Percentiles rank a stretch among this genome's conserved stretches.
phyloP scores from a whole-genome alignment of 2,113 vertebrate genomes.

The Leptosomus discolor region DNA sequence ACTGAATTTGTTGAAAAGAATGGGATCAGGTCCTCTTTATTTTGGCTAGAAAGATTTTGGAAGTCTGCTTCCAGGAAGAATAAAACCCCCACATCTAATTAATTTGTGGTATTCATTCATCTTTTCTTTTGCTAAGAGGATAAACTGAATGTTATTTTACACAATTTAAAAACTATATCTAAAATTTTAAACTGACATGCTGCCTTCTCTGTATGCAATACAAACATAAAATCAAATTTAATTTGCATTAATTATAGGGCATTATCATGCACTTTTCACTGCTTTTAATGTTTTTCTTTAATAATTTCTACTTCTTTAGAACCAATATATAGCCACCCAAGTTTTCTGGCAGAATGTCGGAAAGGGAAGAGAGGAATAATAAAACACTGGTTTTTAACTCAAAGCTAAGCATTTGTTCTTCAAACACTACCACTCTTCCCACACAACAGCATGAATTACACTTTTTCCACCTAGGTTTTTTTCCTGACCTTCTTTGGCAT shows the following conservation, averaged over 20 bases:
- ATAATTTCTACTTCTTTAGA: background rate
- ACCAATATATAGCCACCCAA: background rate
- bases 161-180: background rate
- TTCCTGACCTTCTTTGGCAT: conserved; percentile 27
- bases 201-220: background rate
- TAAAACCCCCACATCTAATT: background rate
- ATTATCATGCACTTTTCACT: background rate
- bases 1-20: background rate
- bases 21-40: background rate
- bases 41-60: background rate
- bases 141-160: background rate
- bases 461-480: conserved; percentile 25
- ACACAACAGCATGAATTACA: conserved; percentile 15
- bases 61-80: background rate
- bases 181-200: too few relatives aligned
- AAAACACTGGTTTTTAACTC: conserved; percentile 10
- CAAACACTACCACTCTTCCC: conserved; percentile 19
- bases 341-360: conserved; percentile 19
- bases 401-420: conserved; percentile 39
- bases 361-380: conserved; percentile 16
- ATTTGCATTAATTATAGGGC: background rate
- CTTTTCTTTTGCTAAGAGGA: background rate
- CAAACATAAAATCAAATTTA: background rate
- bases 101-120: background rate
- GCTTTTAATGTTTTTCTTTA: background rate